phyloP scores from a whole-genome alignment of 2,797 vertebrate genomes.

The Tragelaphus eurycerus region DNA sequence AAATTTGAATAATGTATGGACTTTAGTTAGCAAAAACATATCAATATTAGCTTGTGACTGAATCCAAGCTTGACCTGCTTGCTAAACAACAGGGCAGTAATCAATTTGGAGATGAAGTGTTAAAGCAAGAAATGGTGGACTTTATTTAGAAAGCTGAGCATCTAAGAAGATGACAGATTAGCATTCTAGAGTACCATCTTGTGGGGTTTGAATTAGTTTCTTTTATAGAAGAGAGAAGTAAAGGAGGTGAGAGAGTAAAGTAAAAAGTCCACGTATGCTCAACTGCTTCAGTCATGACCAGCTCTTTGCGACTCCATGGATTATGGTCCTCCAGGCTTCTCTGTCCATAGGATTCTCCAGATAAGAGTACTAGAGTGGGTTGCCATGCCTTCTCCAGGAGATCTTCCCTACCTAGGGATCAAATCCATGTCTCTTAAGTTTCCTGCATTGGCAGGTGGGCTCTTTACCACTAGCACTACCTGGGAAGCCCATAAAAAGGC shows the following conservation, averaged over 20 bases:
- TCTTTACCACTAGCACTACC: not conserved
- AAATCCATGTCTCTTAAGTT: not conserved
- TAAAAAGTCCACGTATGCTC: not conserved
- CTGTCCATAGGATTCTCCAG: not conserved
- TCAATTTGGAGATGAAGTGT: not conserved
- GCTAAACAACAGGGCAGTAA: not conserved
- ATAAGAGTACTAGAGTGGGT: not conserved
- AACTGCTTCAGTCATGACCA: not conserved
- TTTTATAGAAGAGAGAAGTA: not conserved
- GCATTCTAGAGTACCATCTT: not conserved
- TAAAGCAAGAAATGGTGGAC: not conserved
- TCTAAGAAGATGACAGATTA: not conserved
- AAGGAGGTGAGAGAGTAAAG: not conserved
- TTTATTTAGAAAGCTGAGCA: not conserved
- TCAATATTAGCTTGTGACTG: not conserved
- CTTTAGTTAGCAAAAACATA: not conserved
- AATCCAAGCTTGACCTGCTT: not conserved
- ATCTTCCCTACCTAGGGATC: not conserved
- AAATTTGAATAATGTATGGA: not conserved
- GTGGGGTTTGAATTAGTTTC: not conserved
- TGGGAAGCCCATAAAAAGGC: not conserved
- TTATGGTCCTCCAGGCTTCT: not conserved
- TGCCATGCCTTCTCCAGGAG: not conserved
- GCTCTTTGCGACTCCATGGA: not conserved
- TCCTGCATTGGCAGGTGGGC: not conserved